Evolutionary conservation across 2,113 vertebrate genomes (phyloP), one percentile per base, ranked within the genome.

Genomic region (Halcyon malimbica): DNA sequence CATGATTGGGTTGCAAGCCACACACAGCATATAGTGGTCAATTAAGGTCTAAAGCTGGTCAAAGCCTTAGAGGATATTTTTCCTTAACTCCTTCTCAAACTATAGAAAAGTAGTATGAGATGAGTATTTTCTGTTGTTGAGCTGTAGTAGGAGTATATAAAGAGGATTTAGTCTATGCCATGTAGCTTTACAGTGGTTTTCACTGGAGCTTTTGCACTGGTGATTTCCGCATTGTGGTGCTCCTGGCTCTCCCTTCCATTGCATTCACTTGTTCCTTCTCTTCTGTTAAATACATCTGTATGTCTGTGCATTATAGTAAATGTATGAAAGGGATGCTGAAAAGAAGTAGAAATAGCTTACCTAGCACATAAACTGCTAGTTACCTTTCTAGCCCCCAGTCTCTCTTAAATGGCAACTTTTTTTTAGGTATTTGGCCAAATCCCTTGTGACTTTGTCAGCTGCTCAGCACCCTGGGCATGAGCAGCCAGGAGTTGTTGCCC

Each of bases 171-270:
- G 12, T n/a, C 17, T 4, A 0, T n/a, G 16, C 8, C 12, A 2
- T 1, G 1, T 5, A 37, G 25, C 12, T 84, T 67, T 54, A 4
- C 1, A 0, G 0, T 5, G 41, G 5, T 84, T 35, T 57, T 37
- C 11, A 1, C 21, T 31, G 54, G 18, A 57, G 19, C 11, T 81
- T 70, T 44, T 90, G 41, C 16, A 6, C 2, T 29, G 18, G 16
- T 26, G 60, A 24, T 5, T 35, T 33, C 31, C 41, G 25, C 1
- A 0, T 39, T 25, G 14, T 33, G 5, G 5, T 46, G 42, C 21
- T 74, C 21, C 21, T 62, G 19, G 9, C 5, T 71, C 31, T 69
- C 15, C 57, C 3, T 68, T 50, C 37, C 0, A 0, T 41, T 53
- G 54, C 3, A 2, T 59, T 78, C 65, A 7, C 10, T 54, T 2